A percentile compares a stretch with the other conserved stretches of the same genome.
Evolutionary conservation across 2,888 invertebrate genomes (phyloP).

Genomic region (Orthonychiurus folsomi): DNA sequence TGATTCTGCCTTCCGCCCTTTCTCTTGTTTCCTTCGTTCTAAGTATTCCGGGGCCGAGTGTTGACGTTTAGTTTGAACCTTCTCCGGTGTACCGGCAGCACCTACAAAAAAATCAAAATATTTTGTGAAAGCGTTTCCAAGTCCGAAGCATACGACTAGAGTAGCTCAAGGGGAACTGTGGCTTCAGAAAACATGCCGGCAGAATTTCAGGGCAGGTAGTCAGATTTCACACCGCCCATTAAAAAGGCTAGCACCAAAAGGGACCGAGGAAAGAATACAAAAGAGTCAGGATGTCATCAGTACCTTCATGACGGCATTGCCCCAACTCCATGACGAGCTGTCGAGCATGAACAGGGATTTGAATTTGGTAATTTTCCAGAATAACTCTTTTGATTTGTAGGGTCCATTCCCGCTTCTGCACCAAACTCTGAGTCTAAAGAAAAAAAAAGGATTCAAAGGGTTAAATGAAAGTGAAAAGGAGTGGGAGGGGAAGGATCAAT

Average conservation of each 20-base stretch:
- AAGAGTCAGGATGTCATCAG: too few relatives aligned
- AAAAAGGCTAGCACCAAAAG: background rate
- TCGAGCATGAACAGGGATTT: conserved; percentile 88
- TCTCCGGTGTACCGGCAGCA: conserved; percentile 54
- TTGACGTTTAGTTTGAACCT: conserved; percentile 60
- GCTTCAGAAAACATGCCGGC: too few relatives aligned
- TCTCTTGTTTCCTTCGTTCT: conserved; percentile 69
- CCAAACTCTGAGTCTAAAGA: conserved; percentile 60
- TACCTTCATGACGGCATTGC: conserved; percentile 59
- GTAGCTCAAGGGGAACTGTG: too few relatives aligned
- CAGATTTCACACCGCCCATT: background rate
- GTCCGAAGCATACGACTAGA: too few relatives aligned
- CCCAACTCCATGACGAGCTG: conserved; percentile 84
- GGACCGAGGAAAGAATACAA: too few relatives aligned
- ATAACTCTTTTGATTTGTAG: conserved; percentile 75
- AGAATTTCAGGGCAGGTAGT: background rate
- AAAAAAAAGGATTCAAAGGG: conserved; percentile 9
- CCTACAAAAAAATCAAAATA: conserved; percentile 45
- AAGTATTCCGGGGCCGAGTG: conserved; percentile 81
- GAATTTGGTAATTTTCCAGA: conserved; percentile 83
- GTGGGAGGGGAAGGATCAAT: background rate
- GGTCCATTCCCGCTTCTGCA: conserved; percentile 80
- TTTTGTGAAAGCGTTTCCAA: background rate
- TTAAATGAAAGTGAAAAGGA: conserved; percentile 4
- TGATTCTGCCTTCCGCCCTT: conserved; percentile 59